Evolutionary conservation across 2,113 vertebrate genomes (phyloP), one percentile per base, ranked within the genome.

Genomic region (Ciconia boyciana): DNA sequence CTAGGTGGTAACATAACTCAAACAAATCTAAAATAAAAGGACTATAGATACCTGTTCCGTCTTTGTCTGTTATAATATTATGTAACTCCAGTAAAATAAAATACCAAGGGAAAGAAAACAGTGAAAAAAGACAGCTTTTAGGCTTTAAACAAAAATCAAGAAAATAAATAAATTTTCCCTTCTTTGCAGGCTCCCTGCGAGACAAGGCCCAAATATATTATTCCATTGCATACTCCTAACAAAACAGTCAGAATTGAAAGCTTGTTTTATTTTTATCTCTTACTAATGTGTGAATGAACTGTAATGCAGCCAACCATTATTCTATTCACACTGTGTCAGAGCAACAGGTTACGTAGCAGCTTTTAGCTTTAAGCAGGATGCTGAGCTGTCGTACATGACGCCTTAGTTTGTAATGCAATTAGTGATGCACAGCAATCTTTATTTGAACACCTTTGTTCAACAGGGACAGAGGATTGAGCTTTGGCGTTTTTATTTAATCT

Each of bases 401-500:
- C 74, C 61, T 51, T 49, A 24, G 64, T 80, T 54, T 71, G 70
- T 85, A 81, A 71, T 1, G 8, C 58, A 62, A 39, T 72, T 86
- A 82, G 25, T 39, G 61, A n/a, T 72, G 60, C 65, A 64, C 64
- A 44, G 69, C 70, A 78, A 49, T 79, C 72, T 96, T 82, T 90
- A n/a, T 75, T 86, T 89, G 79, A 94, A 93, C 57, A 55, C 44
- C 57, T 94, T 84, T 95, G 71, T 95, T 94, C 84, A 93, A 31
- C 3, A 2, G 46, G 32, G 39, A 77, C 85, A 89, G 95, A 72
- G 36, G 51, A 54, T 16, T 76, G 44, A 80, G 54, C 48, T 74
- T 68, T 72, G 86, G 41, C 10, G 58, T 92, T 96, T 97, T 86
- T 85, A 88, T 87, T 95, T 91, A 77, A 76, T 95, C 88, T 89